Evolutionary conservation across 2,888 invertebrate genomes (phyloP).

Genomic region (Drosophila birchii): DNA sequence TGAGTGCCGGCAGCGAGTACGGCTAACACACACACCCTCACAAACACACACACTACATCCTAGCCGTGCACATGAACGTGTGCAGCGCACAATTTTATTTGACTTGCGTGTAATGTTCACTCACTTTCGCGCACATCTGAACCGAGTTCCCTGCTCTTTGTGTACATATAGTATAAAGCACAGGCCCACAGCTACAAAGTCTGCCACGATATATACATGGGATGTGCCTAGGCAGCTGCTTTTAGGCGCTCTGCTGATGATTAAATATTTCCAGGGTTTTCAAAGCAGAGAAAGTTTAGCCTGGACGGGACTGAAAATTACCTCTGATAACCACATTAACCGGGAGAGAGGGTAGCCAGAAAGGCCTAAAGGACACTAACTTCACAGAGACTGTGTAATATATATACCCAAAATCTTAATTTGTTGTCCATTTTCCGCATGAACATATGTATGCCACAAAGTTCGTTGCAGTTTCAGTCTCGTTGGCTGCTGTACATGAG

Average conservation of each 20-base stretch:
- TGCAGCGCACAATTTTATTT: constrained; percentile 66
- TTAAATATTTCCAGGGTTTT: constrained; percentile 55
- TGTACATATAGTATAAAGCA: background rate
- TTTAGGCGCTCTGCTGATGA: constrained; percentile 28
- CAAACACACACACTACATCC: background rate
- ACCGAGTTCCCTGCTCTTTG: constrained; percentile 8
- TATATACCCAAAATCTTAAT: constrained; percentile 22
- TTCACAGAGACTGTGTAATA: background rate
- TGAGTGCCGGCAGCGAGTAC: constrained; percentile 54
- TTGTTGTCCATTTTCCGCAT: constrained; percentile 16
- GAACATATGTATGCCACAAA: constrained; percentile 11
- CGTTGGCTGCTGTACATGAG: constrained; percentile 16
- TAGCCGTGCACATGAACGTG: constrained; percentile 24
- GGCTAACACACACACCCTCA: constrained; percentile 10
- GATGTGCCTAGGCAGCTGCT: constrained; percentile 51
- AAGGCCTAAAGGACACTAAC: constrained; percentile 19
- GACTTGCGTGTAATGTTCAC: constrained; percentile 71
- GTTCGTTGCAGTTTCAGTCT: constrained; percentile 13
- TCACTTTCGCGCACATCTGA: constrained; percentile 39
- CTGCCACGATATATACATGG: constrained; percentile 5
- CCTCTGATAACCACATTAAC: constrained; percentile 43
- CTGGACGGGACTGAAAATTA: constrained; percentile 31
- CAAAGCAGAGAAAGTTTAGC: constrained; percentile 9
- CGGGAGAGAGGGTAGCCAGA: background rate
- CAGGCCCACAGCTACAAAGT: constrained; percentile 35